phyloP scores from a whole-genome alignment of 2,888 invertebrate species.

The Zootermopsis nevadensis region DNA sequence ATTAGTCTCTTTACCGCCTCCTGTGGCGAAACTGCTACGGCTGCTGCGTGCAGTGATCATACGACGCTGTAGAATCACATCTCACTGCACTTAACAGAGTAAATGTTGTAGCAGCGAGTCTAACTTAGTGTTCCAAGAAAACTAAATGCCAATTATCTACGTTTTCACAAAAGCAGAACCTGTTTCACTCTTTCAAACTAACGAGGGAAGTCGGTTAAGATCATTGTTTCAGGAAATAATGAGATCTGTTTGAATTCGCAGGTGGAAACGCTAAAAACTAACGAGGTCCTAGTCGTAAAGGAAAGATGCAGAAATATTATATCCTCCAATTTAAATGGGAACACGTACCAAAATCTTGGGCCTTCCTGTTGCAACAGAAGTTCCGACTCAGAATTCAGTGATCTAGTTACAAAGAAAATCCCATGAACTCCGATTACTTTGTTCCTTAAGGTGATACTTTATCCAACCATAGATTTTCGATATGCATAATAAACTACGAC shows the following conservation, averaged over 20 bases:
- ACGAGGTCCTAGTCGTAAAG: neutral
- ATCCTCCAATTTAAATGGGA: neutral
- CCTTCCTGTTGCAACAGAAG: too few species aligned
- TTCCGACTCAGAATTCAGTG: too few species aligned
- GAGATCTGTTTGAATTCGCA: conserved; percentile 6
- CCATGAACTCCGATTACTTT: too few species aligned
- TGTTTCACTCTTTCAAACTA: conserved; percentile 10
- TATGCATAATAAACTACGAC: too few species aligned
- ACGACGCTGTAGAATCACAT: neutral
- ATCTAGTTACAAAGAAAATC: too few species aligned
- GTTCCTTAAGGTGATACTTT: too few species aligned
- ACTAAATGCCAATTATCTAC: neutral
- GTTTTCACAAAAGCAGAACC: neutral
- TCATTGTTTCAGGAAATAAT: neutral
- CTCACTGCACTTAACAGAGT: neutral
- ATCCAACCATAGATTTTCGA: too few species aligned
- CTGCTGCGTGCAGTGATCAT: neutral
- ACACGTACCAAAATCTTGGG: neutral
- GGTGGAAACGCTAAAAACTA: neutral
- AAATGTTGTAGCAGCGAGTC: neutral
- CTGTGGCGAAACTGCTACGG: neutral
- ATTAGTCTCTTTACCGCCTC: neutral
- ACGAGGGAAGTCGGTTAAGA: neutral
- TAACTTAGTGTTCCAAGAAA: neutral
- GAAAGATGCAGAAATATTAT: neutral